phyloP scores from a whole-genome alignment of 2,113 vertebrate species.

The Pardalotus punctatus region DNA sequence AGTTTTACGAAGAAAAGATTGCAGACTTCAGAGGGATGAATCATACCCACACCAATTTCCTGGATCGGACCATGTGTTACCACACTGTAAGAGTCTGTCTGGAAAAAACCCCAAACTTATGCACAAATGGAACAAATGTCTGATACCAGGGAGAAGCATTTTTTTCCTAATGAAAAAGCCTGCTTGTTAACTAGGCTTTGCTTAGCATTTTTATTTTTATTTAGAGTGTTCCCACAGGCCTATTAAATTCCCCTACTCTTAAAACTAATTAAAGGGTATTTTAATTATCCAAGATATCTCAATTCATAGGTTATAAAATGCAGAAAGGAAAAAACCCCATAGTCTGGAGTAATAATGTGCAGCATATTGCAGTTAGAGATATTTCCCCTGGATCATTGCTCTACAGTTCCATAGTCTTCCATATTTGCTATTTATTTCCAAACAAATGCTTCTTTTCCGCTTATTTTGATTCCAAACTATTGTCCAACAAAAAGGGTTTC shows the following conservation, averaged over 20 bases:
- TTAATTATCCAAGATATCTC: slow-evolving; percentile 22
- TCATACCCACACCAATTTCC: background rate
- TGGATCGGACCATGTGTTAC: background rate
- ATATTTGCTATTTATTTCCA: background rate
- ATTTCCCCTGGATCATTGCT: background rate
- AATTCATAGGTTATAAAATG: background rate
- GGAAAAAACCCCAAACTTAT: background rate
- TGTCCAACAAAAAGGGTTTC: background rate
- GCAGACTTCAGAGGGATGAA: slow-evolving; percentile 1
- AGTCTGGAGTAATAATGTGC: background rate
- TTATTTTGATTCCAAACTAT: background rate
- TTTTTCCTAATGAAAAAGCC: background rate
- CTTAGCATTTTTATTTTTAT: slow-evolving; percentile 27
- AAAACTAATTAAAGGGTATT: slow-evolving; percentile 37
- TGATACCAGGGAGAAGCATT: background rate
- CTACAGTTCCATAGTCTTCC: background rate
- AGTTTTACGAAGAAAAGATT: background rate
- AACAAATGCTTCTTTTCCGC: background rate
- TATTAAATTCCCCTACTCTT: slow-evolving; percentile 21
- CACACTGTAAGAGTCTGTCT: background rate
- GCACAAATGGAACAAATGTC: background rate
- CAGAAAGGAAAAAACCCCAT: background rate
- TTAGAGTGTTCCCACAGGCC: slow-evolving; percentile 1
- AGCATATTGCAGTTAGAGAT: slow-evolving; percentile 1
- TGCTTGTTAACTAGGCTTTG: slow-evolving; percentile 19